phyloP scores from a whole-genome alignment of 2,888 invertebrate genomes.

The Chymomyza fuscimana region DNA sequence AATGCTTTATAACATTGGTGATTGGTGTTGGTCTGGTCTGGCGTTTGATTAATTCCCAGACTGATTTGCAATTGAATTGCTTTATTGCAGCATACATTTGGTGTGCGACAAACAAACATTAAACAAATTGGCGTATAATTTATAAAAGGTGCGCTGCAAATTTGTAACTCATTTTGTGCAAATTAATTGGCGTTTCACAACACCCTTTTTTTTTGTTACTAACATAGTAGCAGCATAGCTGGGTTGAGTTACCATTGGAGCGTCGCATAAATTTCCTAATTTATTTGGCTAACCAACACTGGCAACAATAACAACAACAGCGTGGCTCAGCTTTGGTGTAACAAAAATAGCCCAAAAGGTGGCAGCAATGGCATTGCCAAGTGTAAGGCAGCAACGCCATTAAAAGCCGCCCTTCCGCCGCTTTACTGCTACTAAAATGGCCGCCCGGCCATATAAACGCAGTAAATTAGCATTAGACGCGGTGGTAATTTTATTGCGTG shows the following conservation, averaged over 20 bases:
- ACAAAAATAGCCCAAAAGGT: conserved; percentile 14
- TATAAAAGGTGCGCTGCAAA: conserved; percentile 47
- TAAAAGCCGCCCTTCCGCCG: conserved; percentile 29
- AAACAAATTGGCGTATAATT: conserved; percentile 57
- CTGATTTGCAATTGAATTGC: conserved; percentile 36
- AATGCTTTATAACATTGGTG: conserved; percentile 44
- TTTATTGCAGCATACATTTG: conserved; percentile 12
- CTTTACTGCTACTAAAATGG: conserved; percentile 10
- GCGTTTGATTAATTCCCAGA: conserved; percentile 19
- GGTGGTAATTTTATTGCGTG: conserved; percentile 58
- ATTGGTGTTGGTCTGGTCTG: conserved; percentile 37
- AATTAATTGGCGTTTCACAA: conserved; percentile 47
- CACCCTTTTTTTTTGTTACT: conserved; percentile 11
- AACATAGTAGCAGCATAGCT: conserved; percentile 24
- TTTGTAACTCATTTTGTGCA: conserved; percentile 61
- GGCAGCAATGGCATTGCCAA: conserved; percentile 5
- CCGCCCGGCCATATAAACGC: conserved; percentile 49
- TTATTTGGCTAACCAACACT: conserved; percentile 39
- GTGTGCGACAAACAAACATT: conserved; percentile 25
- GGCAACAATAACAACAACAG: not conserved
- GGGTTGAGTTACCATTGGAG: conserved; percentile 21
- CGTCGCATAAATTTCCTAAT: conserved; percentile 62
- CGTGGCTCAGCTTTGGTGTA: not conserved
- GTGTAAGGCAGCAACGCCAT: conserved; percentile 27
- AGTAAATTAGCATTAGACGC: conserved; percentile 70